phyloP scores from a whole-genome alignment of 2,888 invertebrate species.

The Agrochola litura region DNA sequence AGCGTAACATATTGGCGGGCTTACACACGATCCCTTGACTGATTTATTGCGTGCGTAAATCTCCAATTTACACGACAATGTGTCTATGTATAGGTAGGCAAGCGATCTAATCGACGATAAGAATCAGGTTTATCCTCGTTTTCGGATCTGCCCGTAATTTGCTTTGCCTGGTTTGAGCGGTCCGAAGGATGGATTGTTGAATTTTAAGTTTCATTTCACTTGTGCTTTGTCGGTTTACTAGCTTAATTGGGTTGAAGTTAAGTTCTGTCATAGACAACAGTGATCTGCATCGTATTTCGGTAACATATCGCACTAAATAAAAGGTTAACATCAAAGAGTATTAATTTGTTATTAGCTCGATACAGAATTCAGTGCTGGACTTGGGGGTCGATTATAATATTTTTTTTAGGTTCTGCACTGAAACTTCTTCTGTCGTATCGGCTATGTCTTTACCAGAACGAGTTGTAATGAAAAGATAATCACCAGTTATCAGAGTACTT shows the following conservation, averaged over 20 bases:
- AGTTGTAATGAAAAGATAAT: not conserved
- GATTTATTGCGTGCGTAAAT: constrained; percentile 89
- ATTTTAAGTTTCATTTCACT: constrained; percentile 46
- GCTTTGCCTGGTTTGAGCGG: constrained; percentile 58
- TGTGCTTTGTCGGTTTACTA: constrained; percentile 1
- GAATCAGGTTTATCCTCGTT: constrained; percentile 68
- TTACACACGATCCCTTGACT: constrained; percentile 86
- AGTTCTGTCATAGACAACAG: constrained; percentile 63
- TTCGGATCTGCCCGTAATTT: constrained; percentile 62
- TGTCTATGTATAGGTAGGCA: constrained; percentile 71
- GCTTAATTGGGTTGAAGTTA: not conserved
- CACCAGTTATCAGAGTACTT: not conserved
- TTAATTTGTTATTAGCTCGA: not conserved
- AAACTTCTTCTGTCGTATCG: not conserved
- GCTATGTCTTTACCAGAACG: no score
- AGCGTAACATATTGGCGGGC: constrained; percentile 86
- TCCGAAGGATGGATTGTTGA: constrained; percentile 38
- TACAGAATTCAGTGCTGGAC: not conserved
- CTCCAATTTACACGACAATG: constrained; percentile 88
- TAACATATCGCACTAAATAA: not conserved
- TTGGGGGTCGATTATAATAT: not conserved
- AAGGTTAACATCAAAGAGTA: not conserved
- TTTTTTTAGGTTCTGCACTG: not conserved
- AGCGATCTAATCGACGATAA: constrained; percentile 80
- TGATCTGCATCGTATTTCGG: not conserved